These are phyloP conservation scores for Botrylloides violaceus DNA, from an alignment of 23 tunicate species.

Conservation along the genomic window DNA sequence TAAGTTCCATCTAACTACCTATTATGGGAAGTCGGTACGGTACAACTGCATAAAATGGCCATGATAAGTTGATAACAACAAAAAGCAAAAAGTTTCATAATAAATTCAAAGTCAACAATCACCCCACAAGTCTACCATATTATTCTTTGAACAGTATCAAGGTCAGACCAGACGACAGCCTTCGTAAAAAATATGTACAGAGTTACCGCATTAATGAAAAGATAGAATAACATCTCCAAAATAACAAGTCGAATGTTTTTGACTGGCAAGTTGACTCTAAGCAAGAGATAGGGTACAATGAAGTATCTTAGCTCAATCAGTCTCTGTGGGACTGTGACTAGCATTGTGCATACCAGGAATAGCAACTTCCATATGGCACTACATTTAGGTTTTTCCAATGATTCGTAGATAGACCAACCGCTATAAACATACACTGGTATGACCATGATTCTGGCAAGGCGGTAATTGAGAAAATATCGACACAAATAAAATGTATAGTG, in stretches of 20 bases:
- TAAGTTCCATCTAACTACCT: no score
- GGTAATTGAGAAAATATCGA: conserved; percentile 36
- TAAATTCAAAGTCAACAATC: neutral
- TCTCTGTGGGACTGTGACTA: conserved; percentile 43
- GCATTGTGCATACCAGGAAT: conserved; percentile 32
- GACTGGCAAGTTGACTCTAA: conserved; percentile 48
- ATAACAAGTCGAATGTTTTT: conserved; percentile 18
- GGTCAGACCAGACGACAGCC: conserved; percentile 68
- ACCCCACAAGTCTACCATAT: conserved; percentile 50
- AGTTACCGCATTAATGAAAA: conserved; percentile 38
- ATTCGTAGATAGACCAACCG: conserved; percentile 52
- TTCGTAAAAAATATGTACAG: conserved; percentile 46
- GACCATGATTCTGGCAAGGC: conserved; percentile 28
- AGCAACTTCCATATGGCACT: conserved; percentile 42
- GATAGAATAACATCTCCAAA: conserved; percentile 41
- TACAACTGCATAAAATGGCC: no score
- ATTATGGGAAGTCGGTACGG: no score
- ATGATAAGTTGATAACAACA: no score
- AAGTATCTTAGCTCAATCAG: conserved; percentile 78
- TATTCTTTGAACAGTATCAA: conserved; percentile 58
- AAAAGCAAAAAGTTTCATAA: no score
- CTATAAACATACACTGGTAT: conserved; percentile 64
- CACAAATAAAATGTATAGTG: conserved; percentile 77
- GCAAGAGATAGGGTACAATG: conserved; percentile 56
- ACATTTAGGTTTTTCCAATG: conserved; percentile 24